Conservation (phyloP, 2,113 vertebrate species). For the Lepidothrix coronata region DNA sequence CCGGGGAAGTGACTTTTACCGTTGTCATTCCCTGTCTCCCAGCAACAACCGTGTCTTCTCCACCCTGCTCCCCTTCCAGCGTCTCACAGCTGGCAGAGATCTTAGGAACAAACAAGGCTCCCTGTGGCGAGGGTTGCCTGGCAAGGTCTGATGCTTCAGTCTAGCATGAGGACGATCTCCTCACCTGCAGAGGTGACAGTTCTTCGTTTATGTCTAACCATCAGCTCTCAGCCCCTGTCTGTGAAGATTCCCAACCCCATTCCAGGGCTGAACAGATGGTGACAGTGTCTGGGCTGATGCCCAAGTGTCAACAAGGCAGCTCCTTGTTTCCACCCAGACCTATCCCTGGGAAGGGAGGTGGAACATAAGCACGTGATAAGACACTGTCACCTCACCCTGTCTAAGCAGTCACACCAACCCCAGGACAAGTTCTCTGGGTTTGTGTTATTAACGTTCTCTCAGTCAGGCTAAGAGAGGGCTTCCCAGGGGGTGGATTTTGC, state of each 20-base stretch:
- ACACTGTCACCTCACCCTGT: neutral
- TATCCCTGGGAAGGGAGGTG: neutral
- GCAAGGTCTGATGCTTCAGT: neutral
- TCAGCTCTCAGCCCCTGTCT: neutral
- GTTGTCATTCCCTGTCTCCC: slow-evolving; percentile 20
- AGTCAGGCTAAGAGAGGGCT: neutral
- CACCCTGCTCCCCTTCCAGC: slow-evolving; percentile 13
- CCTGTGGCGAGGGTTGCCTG: neutral
- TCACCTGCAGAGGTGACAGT: neutral
- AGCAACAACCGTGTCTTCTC: slow-evolving; percentile 17
- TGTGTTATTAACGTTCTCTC: neutral
- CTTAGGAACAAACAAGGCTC: neutral
- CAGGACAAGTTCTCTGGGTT: neutral
- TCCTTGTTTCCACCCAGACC: neutral
- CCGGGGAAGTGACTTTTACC: neutral
- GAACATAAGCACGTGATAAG: neutral
- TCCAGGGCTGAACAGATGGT: neutral
- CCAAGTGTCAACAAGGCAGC: neutral
- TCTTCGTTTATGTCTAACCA: neutral
- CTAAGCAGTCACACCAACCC: neutral
- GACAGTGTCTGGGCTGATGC: neutral
- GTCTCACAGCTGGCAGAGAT: slow-evolving; percentile 24
- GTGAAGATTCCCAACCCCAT: neutral
- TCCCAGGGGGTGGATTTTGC: neutral
- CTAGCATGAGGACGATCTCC: neutral